Percentiles rank a stretch among this genome's conserved stretches.
Evolutionary conservation across 2,888 invertebrate species (phyloP).

Genomic region (Colostygia pectinataria): DNA sequence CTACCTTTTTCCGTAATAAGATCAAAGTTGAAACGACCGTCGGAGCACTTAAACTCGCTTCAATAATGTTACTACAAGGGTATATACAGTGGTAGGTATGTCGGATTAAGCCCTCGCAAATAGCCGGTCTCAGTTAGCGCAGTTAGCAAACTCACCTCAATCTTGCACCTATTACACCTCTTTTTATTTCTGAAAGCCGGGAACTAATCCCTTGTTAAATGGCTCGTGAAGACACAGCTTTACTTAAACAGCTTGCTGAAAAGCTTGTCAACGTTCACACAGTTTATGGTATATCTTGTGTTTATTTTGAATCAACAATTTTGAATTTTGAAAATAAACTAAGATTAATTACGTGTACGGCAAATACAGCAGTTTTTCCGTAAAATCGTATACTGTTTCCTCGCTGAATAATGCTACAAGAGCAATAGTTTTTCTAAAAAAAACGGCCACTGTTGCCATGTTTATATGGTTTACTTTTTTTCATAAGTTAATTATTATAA

Average conservation of each 20-base stretch:
- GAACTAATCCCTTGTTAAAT: constrained; percentile 59
- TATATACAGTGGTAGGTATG: constrained; percentile 4
- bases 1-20: constrained; percentile 4
- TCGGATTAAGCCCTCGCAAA: constrained; percentile 30
- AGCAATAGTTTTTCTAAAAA: no score
- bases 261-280: not conserved
- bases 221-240: constrained; percentile 47
- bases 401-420: no score
- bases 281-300: no score
- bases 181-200: constrained; percentile 45
- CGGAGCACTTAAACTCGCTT: constrained; percentile 14
- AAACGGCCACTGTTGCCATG: no score
- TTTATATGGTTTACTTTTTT: no score
- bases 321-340: no score
- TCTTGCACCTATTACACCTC: constrained; percentile 45
- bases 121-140: constrained; percentile 35
- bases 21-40: constrained; percentile 13
- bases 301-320: no score
- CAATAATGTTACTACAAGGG: constrained; percentile 8
- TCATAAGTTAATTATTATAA: no score
- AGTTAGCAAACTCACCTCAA: constrained; percentile 38
- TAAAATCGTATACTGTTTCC: no score
- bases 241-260: constrained; percentile 3
- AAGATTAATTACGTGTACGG: no score
- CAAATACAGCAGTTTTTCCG: no score